Evolutionary conservation across 2,113 vertebrate genomes (phyloP).

Genomic region (Carettochelys insculpta): DNA sequence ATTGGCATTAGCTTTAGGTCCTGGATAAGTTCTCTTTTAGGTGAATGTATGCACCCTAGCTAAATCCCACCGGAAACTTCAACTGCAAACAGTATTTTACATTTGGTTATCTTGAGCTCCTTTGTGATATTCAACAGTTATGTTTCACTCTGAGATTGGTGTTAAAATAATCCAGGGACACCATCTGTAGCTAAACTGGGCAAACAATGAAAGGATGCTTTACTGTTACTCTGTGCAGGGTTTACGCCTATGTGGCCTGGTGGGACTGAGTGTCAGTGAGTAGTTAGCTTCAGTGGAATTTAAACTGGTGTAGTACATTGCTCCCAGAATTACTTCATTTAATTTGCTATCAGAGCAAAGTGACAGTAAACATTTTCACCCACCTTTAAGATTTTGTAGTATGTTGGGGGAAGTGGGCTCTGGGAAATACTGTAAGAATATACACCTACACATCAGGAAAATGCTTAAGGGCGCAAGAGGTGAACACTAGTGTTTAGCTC

Average conservation of each 20-base stretch:
- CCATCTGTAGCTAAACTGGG: rapidly evolving
- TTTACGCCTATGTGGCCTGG: rapidly evolving
- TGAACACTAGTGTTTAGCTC: rapidly evolving
- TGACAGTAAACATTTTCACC: no score
- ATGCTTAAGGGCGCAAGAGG: rapidly evolving
- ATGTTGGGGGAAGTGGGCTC: no score
- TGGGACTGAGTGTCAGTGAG: neutral
- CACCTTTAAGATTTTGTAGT: no score
- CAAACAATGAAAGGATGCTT: rapidly evolving
- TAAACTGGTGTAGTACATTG: no score
- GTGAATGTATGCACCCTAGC: neutral
- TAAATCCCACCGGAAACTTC: neutral
- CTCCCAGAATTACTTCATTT: no score
- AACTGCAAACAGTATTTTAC: neutral
- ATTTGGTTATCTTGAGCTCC: neutral
- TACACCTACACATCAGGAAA: rapidly evolving
- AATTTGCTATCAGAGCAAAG: no score
- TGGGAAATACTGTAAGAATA: no score
- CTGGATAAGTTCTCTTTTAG: neutral
- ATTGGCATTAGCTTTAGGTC: neutral
- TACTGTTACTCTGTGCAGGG: neutral
- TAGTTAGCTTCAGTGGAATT: no score
- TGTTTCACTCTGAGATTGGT: rapidly evolving
- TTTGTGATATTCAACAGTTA: rapidly evolving
- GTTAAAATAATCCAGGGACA: neutral